Evolutionary conservation across 1,140 invertebrate species (phyloP).

Genomic region (Drosophila ohnishii): DNA sequence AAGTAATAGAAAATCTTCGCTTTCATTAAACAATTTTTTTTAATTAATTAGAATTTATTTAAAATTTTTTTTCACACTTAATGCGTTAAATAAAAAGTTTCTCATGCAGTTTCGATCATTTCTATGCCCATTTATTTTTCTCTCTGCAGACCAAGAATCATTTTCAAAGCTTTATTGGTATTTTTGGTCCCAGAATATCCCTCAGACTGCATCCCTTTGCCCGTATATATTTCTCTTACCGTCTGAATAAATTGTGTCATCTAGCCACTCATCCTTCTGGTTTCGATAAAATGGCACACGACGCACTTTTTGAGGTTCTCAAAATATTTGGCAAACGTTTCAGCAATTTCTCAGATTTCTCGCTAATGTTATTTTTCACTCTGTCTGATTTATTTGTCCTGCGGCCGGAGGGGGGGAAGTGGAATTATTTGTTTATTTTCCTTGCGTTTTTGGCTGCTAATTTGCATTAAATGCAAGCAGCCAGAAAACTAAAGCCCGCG

Average conservation of each 20-base stretch:
- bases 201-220: background rate
- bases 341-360: conserved; percentile 47
- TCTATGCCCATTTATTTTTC: background rate
- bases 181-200: conserved; percentile 8
- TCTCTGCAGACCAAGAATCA: conserved; percentile 6
- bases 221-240: conserved; percentile 56
- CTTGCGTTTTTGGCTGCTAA: conserved; percentile 58
- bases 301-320: conserved; percentile 72
- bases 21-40: background rate
- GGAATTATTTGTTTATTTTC: conserved; percentile 74
- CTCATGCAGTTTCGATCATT: background rate
- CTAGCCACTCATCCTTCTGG: conserved; percentile 32
- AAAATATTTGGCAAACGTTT: conserved; percentile 73
- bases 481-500: conserved; percentile 14
- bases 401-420: conserved; percentile 17
- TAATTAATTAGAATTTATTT: background rate
- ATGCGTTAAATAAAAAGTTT: too few species aligned
- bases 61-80: too few species aligned
- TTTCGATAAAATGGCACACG: conserved; percentile 44
- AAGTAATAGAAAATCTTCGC: background rate
- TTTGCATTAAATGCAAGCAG: conserved; percentile 54
- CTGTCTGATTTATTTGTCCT: conserved; percentile 65
- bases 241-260: conserved; percentile 39
- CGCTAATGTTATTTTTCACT: conserved; percentile 69
- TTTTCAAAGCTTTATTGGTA: conserved; percentile 7